Conservation (phyloP, 2,797 vertebrate genomes). For the Myotis planiceps region DNA sequence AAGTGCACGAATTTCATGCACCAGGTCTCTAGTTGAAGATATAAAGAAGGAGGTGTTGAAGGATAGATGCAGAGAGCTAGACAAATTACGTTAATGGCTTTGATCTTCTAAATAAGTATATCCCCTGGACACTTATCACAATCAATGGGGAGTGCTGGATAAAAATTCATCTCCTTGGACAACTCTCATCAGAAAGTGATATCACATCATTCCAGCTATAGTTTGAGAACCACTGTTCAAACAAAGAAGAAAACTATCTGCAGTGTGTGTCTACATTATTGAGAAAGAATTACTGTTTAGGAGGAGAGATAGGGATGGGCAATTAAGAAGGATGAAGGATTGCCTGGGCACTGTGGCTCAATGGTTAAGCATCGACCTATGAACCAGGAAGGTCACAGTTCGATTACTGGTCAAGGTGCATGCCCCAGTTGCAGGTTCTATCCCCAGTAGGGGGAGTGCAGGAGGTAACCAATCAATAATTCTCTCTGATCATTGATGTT, state of each 20-base stretch:
- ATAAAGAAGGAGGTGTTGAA: neutral
- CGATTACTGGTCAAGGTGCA: too few relatives aligned
- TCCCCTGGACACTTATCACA: neutral
- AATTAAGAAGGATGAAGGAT: neutral
- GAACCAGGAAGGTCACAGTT: too few relatives aligned
- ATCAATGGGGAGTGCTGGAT: neutral
- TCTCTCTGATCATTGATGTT: too few relatives aligned
- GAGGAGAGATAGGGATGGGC: neutral
- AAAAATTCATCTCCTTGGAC: neutral
- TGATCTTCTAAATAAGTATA: neutral
- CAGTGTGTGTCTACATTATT: neutral
- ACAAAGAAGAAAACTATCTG: neutral
- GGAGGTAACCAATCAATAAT: too few relatives aligned
- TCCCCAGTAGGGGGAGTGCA: too few relatives aligned
- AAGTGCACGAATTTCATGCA: too few relatives aligned
- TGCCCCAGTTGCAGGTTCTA: too few relatives aligned
- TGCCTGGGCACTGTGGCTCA: too few relatives aligned
- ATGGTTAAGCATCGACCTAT: too few relatives aligned
- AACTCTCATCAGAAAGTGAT: neutral
- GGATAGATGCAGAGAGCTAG: neutral
- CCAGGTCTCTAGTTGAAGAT: neutral
- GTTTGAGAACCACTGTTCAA: neutral
- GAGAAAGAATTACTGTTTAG: neutral
- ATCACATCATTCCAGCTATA: neutral
- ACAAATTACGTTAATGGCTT: neutral